Base-by-base conservation (phyloP, 53 echinoderm and acorn worm species). In the Actinopyga echinites region DNA sequence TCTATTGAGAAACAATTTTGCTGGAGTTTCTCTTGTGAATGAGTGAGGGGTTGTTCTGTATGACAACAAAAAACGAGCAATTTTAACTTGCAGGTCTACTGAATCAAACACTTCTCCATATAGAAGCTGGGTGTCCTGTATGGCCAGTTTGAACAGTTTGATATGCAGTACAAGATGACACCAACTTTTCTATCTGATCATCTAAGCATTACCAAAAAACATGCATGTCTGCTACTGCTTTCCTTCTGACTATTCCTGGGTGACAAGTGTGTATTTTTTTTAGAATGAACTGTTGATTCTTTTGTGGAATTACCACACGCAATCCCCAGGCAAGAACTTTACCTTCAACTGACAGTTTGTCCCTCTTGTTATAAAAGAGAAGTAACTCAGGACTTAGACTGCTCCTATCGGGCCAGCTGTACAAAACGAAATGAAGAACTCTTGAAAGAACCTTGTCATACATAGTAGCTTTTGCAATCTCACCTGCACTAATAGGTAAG, bases 171-270 rank as follows among this genome's bases (percentile, higher is more conserved):
- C 92, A 91, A 0, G 30, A 26, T 0, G 34, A 26, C 17, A 80
- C 89, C 3, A 63, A 67, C 61, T 69, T 56, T 71, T 90, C 87
- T 40, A 90, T 90, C 63, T 83, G 69, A 10, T 26, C 55, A 35
- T 86, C 86, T 59, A 90, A 77, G 26, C 84, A 57, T 8, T 86
- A 87, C 91, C 83, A 90, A 42, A 36, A 87, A 5, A 90, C 83
- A 57, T 90, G 79, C 55, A 61, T 83, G 57, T 75, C 21, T 5
- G 86, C 82, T 6, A 86, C 63, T 17, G 36, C 57, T 32, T 87
- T 83, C 83, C 83, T 90, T 21, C 69, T 40, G 2, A 87, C 86
- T 3, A 83, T 83, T 37, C 86, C 91, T 3, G 87, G 83, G 45
- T 90, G 87, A 32, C 75, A 44, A 28, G 36, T 21, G 60, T 86